phyloP scores from a whole-genome alignment of 2,888 invertebrate species.

The Leptopilina myrica region DNA sequence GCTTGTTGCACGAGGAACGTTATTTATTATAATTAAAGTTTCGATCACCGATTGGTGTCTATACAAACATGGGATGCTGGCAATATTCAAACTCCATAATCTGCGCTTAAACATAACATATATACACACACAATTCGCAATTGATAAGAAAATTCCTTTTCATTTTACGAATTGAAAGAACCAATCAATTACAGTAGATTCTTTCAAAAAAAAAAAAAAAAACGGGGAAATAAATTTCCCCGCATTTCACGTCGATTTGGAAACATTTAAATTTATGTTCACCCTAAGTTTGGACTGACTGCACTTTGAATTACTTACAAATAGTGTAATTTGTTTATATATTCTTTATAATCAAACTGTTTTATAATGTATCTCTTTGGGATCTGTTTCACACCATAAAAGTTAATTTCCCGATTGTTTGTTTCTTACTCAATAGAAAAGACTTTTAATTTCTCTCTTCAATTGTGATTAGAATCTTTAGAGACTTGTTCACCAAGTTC shows the following conservation, averaged over 20 bases:
- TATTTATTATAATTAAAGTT: constrained; percentile 40
- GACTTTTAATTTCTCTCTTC: too few relatives aligned
- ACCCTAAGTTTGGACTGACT: too few relatives aligned
- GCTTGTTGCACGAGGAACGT: constrained; percentile 26
- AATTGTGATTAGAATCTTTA: too few relatives aligned
- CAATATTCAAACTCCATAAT: background rate
- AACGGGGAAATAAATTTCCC: background rate
- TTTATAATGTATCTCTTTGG: too few relatives aligned
- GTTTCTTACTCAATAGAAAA: too few relatives aligned
- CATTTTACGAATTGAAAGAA: constrained; percentile 15
- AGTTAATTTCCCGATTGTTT: too few relatives aligned
- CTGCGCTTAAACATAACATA: background rate
- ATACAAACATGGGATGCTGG: background rate
- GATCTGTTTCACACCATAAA: too few relatives aligned
- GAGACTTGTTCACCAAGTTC: too few relatives aligned
- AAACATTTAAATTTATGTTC: background rate
- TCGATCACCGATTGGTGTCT: constrained; percentile 38
- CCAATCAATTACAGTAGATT: constrained; percentile 7
- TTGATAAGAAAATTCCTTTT: constrained; percentile 24
- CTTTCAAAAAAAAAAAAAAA: constrained; percentile 15
- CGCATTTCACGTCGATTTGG: constrained; percentile 10
- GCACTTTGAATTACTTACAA: too few relatives aligned
- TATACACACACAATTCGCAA: background rate
- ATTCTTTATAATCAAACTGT: too few relatives aligned
- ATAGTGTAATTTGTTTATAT: too few relatives aligned